A percentile compares a stretch with the other conserved stretches of the same genome.
These are phyloP conservation scores for Taurulus bubalis DNA, from an alignment of 2,113 vertebrate species.

Conservation along the genomic window DNA sequence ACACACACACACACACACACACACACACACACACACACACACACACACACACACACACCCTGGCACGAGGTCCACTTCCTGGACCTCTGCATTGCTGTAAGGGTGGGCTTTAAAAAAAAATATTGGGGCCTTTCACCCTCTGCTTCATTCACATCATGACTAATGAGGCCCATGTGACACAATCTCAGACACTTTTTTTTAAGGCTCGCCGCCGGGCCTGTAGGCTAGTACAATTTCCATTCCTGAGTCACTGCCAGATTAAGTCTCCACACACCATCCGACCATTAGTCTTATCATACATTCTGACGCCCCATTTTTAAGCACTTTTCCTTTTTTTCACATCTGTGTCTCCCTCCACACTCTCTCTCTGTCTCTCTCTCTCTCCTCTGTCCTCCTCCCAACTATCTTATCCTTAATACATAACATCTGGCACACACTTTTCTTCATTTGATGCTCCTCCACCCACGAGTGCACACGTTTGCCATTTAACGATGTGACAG, in stretches of 20 bases:
- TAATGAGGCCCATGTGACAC: slow-evolving; percentile 25
- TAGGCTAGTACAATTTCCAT: slow-evolving; percentile 5
- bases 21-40: no score
- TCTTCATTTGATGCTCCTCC: neutral
- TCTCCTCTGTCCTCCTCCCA: neutral
- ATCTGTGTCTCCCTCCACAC: neutral
- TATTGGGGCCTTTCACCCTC: neutral
- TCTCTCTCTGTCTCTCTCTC: neutral
- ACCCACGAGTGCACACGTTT: neutral
- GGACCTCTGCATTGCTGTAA: neutral
- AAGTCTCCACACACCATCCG: neutral
- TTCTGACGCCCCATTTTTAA: neutral
- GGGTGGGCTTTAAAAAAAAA: slow-evolving; percentile 7
- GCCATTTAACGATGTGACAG: slow-evolving; percentile 41
- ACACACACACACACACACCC: neutral
- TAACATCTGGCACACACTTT: neutral
- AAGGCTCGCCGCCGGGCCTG: neutral
- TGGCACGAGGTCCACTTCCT: slow-evolving; percentile 14
- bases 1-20: no score
- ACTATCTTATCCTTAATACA: neutral
- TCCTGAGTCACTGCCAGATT: neutral
- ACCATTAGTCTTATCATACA: slow-evolving; percentile 12
- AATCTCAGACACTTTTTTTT: neutral
- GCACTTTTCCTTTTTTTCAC: neutral
- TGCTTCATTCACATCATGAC: slow-evolving; percentile 12